These are phyloP conservation scores for Morpho deidamia DNA, from an alignment of 2,888 invertebrate species.

Conservation along the genomic window DNA sequence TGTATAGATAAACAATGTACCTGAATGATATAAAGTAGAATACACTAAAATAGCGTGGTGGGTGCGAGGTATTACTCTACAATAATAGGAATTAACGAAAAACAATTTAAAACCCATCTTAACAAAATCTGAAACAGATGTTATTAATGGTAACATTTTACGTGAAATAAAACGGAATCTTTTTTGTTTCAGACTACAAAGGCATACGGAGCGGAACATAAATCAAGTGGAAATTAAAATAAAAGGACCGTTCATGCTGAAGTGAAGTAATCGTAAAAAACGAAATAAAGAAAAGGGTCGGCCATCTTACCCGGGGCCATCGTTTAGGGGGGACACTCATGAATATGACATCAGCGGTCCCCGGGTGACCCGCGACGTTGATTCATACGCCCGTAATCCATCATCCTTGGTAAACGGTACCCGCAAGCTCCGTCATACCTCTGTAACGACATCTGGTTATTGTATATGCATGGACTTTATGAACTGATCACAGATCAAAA, in stretches of 20 bases:
- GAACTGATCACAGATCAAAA: neutral
- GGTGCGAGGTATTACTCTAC: too few relatives aligned
- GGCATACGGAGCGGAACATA: constrained; percentile 31
- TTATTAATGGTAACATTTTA: neutral
- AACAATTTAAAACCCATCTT: too few relatives aligned
- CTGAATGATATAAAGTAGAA: too few relatives aligned
- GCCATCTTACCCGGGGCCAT: constrained; percentile 28
- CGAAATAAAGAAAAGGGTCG: constrained; percentile 44
- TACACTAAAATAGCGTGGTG: too few relatives aligned
- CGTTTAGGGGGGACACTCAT: constrained; percentile 44
- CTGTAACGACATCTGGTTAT: neutral
- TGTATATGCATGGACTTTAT: constrained; percentile 1
- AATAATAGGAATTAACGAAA: too few relatives aligned
- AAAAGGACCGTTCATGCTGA: constrained; percentile 32
- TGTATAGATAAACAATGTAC: too few relatives aligned
- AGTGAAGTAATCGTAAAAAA: constrained; percentile 39
- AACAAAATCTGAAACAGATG: neutral
- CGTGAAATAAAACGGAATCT: constrained; percentile 7
- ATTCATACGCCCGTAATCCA: constrained; percentile 63
- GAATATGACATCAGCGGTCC: constrained; percentile 69
- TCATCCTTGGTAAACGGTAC: constrained; percentile 45
- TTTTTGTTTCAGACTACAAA: constrained; percentile 54
- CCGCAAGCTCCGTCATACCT: constrained; percentile 13
- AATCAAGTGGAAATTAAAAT: constrained; percentile 40
- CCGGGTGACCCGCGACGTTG: constrained; percentile 49